Base-by-base conservation (phyloP, 2,797 vertebrate genomes). In the Gallinago nigripennis region DNA sequence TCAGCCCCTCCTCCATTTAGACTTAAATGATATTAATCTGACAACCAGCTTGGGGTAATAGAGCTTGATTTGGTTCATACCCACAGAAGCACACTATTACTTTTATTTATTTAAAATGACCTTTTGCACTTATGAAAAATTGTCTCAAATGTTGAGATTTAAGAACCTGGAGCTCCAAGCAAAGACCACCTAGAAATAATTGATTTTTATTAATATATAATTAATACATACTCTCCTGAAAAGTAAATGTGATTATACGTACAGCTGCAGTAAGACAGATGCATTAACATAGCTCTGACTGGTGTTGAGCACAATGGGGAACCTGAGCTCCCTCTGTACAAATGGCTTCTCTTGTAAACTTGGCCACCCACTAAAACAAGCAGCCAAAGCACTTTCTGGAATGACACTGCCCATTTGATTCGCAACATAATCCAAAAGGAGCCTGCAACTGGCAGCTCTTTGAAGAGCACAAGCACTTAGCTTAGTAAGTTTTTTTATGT, bases 371-470 rank as follows among this genome's bases (percentile, higher is more conserved):
- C 25, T 6, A 24, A 39, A 28, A 37, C 5, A 8, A n/a, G 39
- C 41, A 65, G 48, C 46, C 58, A 41, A 63, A 57, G 53, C 23
- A 27, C 3, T 1, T 20, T 30, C 53, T 25, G 71, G 30, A 64
- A 13, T n/a, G 24, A 20, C 1, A 0, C n/a, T 17, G 5, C 4
- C 33, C 19, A 1, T 27, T 61, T 39, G 28, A 30, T n/a, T 19
- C 27, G 19, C 53, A 75, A 25, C 16, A 6, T n/a, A 13, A 79
- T 6, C 43, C 35, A 41, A 61, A 56, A 71, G n/a, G 37, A 53
- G 16, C 23, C 30, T 51, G 69, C 66, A 90, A 27, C 54, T 31
- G 24, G 20, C 69, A 71, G 48, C 64, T 60, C 12, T 20, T 48
- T 51, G 35, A 61, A 41, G 24, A 48, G 48, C 43, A 80, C 20